These are phyloP conservation scores for Electrophaes corylata DNA, from an alignment of 2,888 invertebrate species.

Conservation along the genomic window DNA sequence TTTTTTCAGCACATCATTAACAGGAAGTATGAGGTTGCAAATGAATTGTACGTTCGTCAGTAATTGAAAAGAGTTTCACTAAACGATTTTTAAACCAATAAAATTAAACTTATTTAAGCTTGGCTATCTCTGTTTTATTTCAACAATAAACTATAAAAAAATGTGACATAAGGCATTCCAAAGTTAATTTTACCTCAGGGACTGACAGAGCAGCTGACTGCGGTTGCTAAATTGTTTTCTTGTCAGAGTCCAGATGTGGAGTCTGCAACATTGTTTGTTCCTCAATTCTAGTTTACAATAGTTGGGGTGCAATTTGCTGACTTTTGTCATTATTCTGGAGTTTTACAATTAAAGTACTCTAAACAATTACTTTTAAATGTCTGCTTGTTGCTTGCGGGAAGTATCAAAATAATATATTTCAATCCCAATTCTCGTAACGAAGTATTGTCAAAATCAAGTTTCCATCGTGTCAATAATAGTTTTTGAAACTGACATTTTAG, in stretches of 20 bases:
- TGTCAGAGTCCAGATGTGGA: conserved; percentile 60
- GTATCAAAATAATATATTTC: too few relatives aligned
- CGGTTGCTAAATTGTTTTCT: conserved; percentile 53
- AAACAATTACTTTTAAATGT: too few relatives aligned
- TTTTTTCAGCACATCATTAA: conserved; percentile 17
- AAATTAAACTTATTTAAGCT: background rate
- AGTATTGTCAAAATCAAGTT: too few relatives aligned
- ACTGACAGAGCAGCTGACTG: conserved; percentile 26
- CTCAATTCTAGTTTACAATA: conserved; percentile 59
- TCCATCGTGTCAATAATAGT: too few relatives aligned
- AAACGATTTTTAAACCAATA: background rate
- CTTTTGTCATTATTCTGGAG: conserved; percentile 18
- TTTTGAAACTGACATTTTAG: too few relatives aligned
- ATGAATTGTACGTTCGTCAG: conserved; percentile 1
- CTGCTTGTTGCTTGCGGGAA: too few relatives aligned
- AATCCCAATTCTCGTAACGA: too few relatives aligned
- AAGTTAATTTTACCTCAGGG: conserved; percentile 32
- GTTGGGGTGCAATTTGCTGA: conserved; percentile 47
- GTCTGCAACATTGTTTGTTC: conserved; percentile 56
- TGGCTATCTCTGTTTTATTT: background rate
- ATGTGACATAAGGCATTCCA: background rate
- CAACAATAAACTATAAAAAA: background rate
- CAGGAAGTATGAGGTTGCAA: conserved; percentile 7
- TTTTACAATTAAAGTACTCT: background rate
- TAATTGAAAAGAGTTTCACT: conserved; percentile 10